Evolutionary conservation across 1,140 invertebrate species (phyloP), one percentile per base, ranked within the genome.

Genomic region (Solen grandis): DNA sequence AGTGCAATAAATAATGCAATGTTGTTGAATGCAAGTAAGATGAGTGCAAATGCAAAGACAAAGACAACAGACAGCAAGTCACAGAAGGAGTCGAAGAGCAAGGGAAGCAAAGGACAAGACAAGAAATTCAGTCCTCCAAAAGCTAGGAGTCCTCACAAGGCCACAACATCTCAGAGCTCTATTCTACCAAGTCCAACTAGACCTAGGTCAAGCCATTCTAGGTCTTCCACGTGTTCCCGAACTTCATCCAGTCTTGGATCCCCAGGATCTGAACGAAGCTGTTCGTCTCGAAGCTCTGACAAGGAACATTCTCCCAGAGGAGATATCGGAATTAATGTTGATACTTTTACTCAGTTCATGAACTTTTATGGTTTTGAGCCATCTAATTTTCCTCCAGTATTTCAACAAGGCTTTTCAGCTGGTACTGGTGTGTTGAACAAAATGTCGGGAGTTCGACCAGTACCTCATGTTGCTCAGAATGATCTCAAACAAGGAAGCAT

Each of bases 281-380:
- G 46, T 59, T 57, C 29, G 27, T 36, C 69, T n/a, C 22, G 36
- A 60, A 57, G 55, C 33, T 69, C 66, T 33, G 54, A 73, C 5
- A 41, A 25, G 10, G 29, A 52, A 46, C 31, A 54, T 25, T 72
- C 69, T 22, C 54, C 70, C 4, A 35, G 70, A 60, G 57, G 57
- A 57, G 70, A 73, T 36, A 54, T 35, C 5, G 22, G 31, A 10
- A 46, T 73, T 60, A 59, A 52, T 19, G 5, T 54, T 2, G 70
- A 73, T 5, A 73, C 57, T 36, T 73, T 73, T n/a, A 22, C 70
- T 46, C 70, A 73, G 35, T 73, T 73, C 29, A 73, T 73, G 70
- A 73, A 73, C 33, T 73, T 73, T 19, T 73, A 54, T 46, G 70
- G 70, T 22, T 36, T 73, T 22, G 36, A 55, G 19, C 22, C 70